Evolutionary conservation across 2,888 invertebrate species (phyloP).

Genomic region (Epirrhoe alternata): DNA sequence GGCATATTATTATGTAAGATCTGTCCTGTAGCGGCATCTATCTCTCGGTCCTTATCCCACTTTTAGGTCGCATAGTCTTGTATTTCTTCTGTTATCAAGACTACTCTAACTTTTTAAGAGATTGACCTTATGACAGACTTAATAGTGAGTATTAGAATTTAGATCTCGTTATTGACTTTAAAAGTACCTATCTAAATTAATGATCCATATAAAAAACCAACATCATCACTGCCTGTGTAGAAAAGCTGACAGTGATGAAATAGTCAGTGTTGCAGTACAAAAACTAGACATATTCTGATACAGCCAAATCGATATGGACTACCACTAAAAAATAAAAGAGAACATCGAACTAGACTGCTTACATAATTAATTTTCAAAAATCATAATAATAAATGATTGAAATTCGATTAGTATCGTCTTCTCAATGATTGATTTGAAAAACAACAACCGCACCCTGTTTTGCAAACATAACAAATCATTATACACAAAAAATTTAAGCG

Average conservation of each 20-base stretch:
- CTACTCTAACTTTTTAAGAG: no score
- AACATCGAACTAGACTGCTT: conserved; percentile 17
- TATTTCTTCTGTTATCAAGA: no score
- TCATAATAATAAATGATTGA: conserved; percentile 26
- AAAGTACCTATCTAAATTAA: not conserved
- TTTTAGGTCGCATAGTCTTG: no score
- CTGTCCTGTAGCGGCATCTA: no score
- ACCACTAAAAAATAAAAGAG: not conserved
- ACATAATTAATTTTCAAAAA: conserved; percentile 16
- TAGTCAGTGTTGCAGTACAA: not conserved
- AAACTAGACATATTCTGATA: not conserved
- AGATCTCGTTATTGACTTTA: not conserved
- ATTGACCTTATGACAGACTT: no score
- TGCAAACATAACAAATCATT: conserved; percentile 1
- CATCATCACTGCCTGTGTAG: conserved; percentile 1
- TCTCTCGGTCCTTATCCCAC: no score
- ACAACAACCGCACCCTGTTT: conserved; percentile 16
- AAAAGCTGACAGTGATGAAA: conserved; percentile 28
- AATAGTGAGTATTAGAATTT: no score
- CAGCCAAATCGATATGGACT: not conserved
- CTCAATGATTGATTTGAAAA: conserved; percentile 36
- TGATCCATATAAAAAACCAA: not conserved
- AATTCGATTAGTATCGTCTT: conserved; percentile 28
- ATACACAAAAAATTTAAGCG: not conserved
- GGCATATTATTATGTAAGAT: no score